Base-by-base conservation (phyloP, 2,113 vertebrate genomes). In the Alosa alosa region DNA sequence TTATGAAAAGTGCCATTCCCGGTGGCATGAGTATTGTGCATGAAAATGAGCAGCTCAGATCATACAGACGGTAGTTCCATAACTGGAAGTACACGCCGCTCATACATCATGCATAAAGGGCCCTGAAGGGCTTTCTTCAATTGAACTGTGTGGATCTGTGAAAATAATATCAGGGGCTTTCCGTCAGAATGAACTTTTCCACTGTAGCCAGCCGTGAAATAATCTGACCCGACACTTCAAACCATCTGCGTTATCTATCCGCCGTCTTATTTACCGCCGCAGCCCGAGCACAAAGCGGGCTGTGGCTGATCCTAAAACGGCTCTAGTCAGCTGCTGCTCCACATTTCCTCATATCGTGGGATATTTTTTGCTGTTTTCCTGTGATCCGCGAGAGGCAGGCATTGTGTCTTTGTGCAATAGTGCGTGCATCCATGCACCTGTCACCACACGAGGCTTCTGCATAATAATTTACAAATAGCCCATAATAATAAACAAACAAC, bases 231-330 rank as follows among this genome's bases (percentile, higher is more conserved):
- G 98, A 98, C 98, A 99, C 96, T 95, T 98, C 96, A 96, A 97
- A 97, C 96, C 97, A 98, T 98, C 97, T 97, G 97, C 96, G 97
- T 96, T 95, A 99, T 97, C 96, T 97, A 99, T 98, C 97, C 95
- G 96, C 96, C 97, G 96, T 98, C 97, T 99, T 97, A 97, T 96
- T 98, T 96, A 97, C 97, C 93, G 95, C 95, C 95, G 95, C 96
- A 94, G 96, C 94, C 94, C 92, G 94, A 93, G 95, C 95, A 95
- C 93, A 94, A 95, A 96, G 96, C 96, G 94, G 93, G 96, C 93
- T 97, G 98, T 97, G 93, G 94, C 93, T 98, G 97, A 98, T 97
- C 96, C 97, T 96, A 96, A 96, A 92, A 89, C 92, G 85, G 89
- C 90, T 90, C 89, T 89, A 90, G 90, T 91, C 88, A 91, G 84